Conservation (phyloP, 2,888 invertebrate species). For the Ellobium chinense region DNA sequence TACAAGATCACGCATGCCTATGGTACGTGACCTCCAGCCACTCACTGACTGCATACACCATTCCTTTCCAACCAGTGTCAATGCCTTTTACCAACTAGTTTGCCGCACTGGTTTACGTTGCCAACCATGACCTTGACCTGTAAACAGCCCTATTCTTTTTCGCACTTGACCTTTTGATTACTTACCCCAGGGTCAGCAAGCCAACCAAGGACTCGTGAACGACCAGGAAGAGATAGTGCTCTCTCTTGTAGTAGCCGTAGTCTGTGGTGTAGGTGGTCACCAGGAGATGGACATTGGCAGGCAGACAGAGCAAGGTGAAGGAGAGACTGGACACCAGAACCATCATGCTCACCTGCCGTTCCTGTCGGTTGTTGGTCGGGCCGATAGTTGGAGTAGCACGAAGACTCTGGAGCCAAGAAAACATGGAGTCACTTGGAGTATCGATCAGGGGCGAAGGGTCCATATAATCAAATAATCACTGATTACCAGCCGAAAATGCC, state of each 20-base stretch:
- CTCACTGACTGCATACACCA: no score
- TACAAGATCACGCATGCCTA: no score
- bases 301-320: constrained; percentile 39
- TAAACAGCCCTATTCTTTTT: background rate
- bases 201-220: constrained; percentile 15
- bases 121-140: background rate
- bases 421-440: no score
- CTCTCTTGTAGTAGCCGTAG: constrained; percentile 14
- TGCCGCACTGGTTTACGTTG: no score
- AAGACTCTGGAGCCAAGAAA: no score
- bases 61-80: no score
- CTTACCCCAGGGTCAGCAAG: constrained; percentile 8
- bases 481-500: no score
- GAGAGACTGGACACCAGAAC: constrained; percentile 23
- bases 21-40: no score
- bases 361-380: background rate
- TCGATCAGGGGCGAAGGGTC: no score
- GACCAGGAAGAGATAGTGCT: constrained; percentile 28
- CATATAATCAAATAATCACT: no score
- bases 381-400: background rate
- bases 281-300: constrained; percentile 31
- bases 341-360: background rate
- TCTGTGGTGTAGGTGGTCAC: constrained; percentile 37
- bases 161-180: background rate
- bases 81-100: no score